A percentile compares a stretch with the other conserved stretches of the same genome.
Evolutionary conservation across 1,140 invertebrate species (phyloP).

Genomic region (Drosophila novamexicana): DNA sequence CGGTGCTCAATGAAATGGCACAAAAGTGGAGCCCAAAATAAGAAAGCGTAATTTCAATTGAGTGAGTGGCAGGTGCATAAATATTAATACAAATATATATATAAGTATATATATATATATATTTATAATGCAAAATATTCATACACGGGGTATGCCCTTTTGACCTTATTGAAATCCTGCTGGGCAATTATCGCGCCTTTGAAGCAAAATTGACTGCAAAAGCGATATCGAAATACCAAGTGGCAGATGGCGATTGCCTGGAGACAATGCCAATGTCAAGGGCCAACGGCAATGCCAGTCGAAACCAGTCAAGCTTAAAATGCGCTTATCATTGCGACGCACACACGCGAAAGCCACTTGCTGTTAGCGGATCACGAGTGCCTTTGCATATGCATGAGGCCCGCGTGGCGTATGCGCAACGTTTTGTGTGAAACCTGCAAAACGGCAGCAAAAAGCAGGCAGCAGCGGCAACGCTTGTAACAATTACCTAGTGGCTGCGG

Average conservation of each 20-base stretch:
- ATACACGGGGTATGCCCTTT: slow-evolving; percentile 41
- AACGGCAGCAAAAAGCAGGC: slow-evolving; percentile 2
- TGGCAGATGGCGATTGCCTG: neutral
- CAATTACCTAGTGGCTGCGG: slow-evolving; percentile 32
- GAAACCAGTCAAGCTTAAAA: slow-evolving; percentile 65
- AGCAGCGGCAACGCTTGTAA: slow-evolving; percentile 22
- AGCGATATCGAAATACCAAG: slow-evolving; percentile 11
- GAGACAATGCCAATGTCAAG: slow-evolving; percentile 21
- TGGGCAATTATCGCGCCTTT: slow-evolving; percentile 42
- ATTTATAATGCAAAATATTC: neutral
- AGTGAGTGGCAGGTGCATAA: slow-evolving; percentile 37
- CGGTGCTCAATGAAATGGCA: slow-evolving; percentile 63
- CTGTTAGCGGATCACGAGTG: slow-evolving; percentile 18
- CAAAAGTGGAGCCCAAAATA: slow-evolving; percentile 19
- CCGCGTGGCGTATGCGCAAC: slow-evolving; percentile 64
- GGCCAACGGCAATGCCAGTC: slow-evolving; percentile 6
- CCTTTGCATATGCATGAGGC: slow-evolving; percentile 73
- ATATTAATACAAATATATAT: too few relatives aligned
- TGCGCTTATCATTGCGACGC: slow-evolving; percentile 74
- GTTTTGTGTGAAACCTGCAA: slow-evolving; percentile 8
- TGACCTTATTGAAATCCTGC: slow-evolving; percentile 46
- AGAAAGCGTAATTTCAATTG: slow-evolving; percentile 30
- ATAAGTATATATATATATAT: slow-evolving; percentile 13
- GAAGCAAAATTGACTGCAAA: slow-evolving; percentile 40
- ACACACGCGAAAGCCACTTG: slow-evolving; percentile 3